Percentiles rank a stretch among this genome's conserved stretches.
Conservation (phyloP, 2,888 invertebrate species). For the Maniola hyperantus region DNA sequence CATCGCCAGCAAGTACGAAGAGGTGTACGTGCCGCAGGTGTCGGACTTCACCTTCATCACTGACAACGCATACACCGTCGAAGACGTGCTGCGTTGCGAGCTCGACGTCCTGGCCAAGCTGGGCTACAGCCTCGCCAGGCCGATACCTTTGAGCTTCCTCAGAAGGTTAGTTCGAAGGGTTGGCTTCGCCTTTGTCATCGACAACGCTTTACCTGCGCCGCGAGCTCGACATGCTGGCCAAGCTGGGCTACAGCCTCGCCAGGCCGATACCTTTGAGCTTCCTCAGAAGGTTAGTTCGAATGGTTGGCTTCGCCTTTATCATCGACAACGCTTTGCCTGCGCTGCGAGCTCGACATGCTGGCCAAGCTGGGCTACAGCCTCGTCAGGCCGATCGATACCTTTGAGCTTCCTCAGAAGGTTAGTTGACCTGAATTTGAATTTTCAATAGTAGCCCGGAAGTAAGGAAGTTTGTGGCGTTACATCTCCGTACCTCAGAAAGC, state of each 20-base stretch:
- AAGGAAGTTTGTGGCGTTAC: too few relatives aligned
- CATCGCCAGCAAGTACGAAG: constrained; percentile 97
- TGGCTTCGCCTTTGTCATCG: constrained; percentile 90
- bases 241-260: constrained; percentile 2
- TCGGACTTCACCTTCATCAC: constrained; percentile 95
- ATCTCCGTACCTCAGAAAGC: too few relatives aligned
- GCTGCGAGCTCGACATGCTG: constrained; percentile 92
- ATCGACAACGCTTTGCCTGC: constrained; percentile 93
- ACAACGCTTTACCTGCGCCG: too few relatives aligned
- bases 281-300: background rate
- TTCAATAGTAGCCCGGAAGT: too few relatives aligned
- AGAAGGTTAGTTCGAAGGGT: constrained; percentile 83
- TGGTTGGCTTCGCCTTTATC: background rate
- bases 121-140: constrained; percentile 91
- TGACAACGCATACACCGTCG: constrained; percentile 91
- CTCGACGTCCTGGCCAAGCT: constrained; percentile 88
- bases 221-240: background rate
- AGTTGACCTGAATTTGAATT: too few relatives aligned
- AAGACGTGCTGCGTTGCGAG: constrained; percentile 93
- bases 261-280: background rate
- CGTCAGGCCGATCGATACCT: constrained; percentile 93
- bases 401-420: constrained; percentile 94
- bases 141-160: constrained; percentile 94
- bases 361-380: constrained; percentile 90
- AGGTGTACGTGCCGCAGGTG: constrained; percentile 94